phyloP scores from a whole-genome alignment of 2,113 vertebrate genomes.

The Chrysemys picta region DNA sequence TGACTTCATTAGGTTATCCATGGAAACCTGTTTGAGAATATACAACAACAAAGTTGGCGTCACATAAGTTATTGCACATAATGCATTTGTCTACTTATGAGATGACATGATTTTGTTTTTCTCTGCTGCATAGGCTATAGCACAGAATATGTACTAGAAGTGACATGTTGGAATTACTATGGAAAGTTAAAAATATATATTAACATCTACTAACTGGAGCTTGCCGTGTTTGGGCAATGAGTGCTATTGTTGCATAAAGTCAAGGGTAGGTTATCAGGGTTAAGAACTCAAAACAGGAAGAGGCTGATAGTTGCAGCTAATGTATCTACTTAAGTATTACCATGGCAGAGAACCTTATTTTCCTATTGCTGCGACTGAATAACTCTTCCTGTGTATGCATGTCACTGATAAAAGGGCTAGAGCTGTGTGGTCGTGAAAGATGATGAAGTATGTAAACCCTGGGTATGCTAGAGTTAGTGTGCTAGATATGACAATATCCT shows the following conservation, averaged over 20 bases:
- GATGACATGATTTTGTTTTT: neutral
- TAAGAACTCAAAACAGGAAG: neutral
- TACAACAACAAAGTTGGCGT: neutral
- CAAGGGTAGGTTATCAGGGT: neutral
- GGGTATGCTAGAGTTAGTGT: neutral
- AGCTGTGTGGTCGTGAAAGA: neutral
- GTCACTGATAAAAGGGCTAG: neutral
- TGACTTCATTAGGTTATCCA: neutral
- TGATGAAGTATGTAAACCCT: neutral
- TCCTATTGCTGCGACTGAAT: neutral
- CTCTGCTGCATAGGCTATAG: neutral
- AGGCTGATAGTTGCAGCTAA: neutral
- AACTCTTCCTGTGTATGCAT: neutral
- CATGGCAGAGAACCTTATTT: neutral
- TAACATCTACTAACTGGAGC: neutral
- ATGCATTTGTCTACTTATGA: neutral
- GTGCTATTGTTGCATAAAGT: neutral
- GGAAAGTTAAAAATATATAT: neutral
- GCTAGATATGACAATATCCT: neutral
- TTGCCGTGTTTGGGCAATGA: neutral
- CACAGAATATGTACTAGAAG: neutral
- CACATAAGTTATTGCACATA: neutral
- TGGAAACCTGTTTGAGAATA: neutral
- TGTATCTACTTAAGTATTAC: neutral
- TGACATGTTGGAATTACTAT: neutral